phyloP scores from a whole-genome alignment of 2,797 vertebrate species.

The Manis pentadactyla region DNA sequence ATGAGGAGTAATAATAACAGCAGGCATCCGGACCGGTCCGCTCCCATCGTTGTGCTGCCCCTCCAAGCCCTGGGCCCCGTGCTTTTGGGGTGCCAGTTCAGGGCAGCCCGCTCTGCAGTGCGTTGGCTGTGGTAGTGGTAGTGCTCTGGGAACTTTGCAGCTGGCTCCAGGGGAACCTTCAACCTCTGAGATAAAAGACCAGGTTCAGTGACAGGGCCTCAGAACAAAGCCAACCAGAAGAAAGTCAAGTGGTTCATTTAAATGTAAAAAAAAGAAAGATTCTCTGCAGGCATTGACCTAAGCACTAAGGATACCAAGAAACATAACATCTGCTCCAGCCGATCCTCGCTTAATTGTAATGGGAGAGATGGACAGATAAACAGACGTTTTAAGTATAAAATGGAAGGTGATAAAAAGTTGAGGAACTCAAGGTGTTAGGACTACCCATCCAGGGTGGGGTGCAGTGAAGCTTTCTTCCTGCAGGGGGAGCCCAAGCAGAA shows the following conservation, averaged over 20 bases:
- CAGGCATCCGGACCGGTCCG: rapidly evolving
- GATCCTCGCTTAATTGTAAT: neutral
- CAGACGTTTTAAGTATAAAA: neutral
- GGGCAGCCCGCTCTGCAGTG: slow-evolving; percentile 51
- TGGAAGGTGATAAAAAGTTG: neutral
- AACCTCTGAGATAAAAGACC: slow-evolving; percentile 74
- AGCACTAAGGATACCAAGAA: neutral
- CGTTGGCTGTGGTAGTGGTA: neutral
- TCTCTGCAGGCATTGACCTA: neutral
- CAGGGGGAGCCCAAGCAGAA: neutral
- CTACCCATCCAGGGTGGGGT: neutral
- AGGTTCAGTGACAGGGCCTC: neutral
- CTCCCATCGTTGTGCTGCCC: slow-evolving; percentile 58
- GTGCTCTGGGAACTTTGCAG: slow-evolving; percentile 84
- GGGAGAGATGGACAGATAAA: neutral
- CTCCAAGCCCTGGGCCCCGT: rapidly evolving
- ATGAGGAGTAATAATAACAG: slow-evolving; percentile 63
- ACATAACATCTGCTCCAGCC: neutral
- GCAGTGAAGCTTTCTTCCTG: neutral
- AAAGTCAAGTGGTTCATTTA: neutral
- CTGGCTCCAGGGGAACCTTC: slow-evolving; percentile 78
- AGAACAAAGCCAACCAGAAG: slow-evolving; percentile 7
- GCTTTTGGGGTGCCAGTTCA: neutral
- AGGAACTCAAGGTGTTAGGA: neutral
- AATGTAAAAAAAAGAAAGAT: neutral